These are phyloP conservation scores for Crambe crambe DNA, from an alignment of 37 sponge, comb jelly and placozoan species.

Conservation along the genomic window DNA sequence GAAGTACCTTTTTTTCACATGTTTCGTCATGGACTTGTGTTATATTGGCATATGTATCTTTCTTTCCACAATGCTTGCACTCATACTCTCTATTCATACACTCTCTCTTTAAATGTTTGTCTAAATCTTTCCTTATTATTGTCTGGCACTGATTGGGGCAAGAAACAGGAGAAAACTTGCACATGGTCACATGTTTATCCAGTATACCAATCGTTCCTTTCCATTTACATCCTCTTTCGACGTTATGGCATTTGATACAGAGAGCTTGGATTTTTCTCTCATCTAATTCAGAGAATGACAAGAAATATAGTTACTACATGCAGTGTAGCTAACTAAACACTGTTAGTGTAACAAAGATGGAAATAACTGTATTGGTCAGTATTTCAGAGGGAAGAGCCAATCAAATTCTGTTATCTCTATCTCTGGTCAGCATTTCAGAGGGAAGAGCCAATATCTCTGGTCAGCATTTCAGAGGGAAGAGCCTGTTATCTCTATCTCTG, in stretches of 20 bases:
- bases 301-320: too few relatives aligned
- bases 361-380: too few relatives aligned
- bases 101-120: background rate
- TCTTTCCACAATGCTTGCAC: constrained; percentile 27
- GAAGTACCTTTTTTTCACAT: constrained; percentile 11
- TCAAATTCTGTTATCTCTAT: too few relatives aligned
- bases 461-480: too few relatives aligned
- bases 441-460: too few relatives aligned
- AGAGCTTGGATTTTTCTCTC: background rate
- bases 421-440: too few relatives aligned
- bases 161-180: constrained; percentile 1
- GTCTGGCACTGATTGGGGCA: constrained; percentile 18
- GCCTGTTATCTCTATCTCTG: too few relatives aligned
- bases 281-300: too few relatives aligned
- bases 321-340: background rate
- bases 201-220: constrained; percentile 15
- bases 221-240: constrained; percentile 31
- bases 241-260: constrained; percentile 15
- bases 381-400: too few relatives aligned
- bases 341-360: too few relatives aligned
- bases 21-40: constrained; percentile 9
- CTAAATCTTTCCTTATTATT: constrained; percentile 12
- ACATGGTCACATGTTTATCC: constrained; percentile 14
- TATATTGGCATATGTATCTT: constrained; percentile 16
- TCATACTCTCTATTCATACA: constrained; percentile 28